Base-by-base conservation (phyloP, 2,797 vertebrate species). In the Spheniscus humboldti region DNA sequence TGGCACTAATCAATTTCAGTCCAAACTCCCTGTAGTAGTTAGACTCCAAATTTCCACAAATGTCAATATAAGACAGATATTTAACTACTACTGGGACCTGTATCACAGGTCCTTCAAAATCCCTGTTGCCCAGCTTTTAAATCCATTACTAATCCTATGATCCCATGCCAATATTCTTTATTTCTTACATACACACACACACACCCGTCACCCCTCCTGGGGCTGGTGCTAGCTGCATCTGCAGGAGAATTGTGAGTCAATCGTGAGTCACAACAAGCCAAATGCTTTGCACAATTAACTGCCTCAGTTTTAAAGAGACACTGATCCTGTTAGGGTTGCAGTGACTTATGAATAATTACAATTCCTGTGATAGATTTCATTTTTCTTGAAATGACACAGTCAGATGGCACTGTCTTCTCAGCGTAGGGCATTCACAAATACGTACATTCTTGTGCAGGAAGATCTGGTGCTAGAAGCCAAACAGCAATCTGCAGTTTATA, bases 241-340 rank as follows among this genome's bases (percentile, higher is more conserved):
- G 75, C 59, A 85, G 66, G 75, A 86, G 45, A 91, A 76, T 62
- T 79, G 82, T 87, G 81, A 95, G 73, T 95, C 83, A 83, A 13
- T 78, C 69, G 72, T 81, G 69, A 96, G 28, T 90, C 90, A 94
- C 27, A 60, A 77, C 45, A 81, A 93, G 69, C 25, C 83, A 96
- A 90, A 83, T 80, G 66, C n/a, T 75, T 16, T 67, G 30, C 79
- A 78, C 52, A 90, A 75, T 83, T 86, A 92, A 82, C 60, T 77
- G 72, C 33, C 85, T 88, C 16, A 50, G n/a, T 72, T 91, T 90
- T 77, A 86, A 80, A 90, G 62, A 88, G 28, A 78, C 7, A n/a
- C 35, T 50, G 50, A 77, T 86, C 53, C 31, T 53, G 28, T 64
- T 74, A 57, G 31, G n/a, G 43, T 56, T 90, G 23, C 52, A 77